Conservation (phyloP, 2,113 vertebrate species). For the Carollia perspicillata region DNA sequence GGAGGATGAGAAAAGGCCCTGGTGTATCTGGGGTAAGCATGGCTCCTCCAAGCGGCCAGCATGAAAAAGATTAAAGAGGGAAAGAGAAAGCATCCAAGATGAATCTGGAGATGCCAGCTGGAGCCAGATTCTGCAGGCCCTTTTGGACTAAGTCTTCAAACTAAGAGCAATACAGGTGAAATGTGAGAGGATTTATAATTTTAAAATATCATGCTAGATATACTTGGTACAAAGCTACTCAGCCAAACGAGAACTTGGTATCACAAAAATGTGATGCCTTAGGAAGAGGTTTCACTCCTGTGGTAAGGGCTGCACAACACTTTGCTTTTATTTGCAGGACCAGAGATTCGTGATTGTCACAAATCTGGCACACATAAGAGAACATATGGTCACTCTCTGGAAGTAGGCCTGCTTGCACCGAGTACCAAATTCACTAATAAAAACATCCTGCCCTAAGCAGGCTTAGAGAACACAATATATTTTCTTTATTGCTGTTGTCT, state of each 20-base stretch:
- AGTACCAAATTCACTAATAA: constrained; percentile 28
- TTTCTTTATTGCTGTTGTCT: neutral
- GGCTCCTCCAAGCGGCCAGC: neutral
- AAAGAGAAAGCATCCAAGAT: neutral
- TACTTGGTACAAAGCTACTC: neutral
- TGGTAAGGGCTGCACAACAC: neutral
- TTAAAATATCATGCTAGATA: neutral
- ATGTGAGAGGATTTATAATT: neutral
- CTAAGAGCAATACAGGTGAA: neutral
- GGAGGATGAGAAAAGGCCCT: neutral
- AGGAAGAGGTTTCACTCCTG: neutral
- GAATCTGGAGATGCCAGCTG: neutral
- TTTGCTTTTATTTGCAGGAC: constrained; percentile 17
- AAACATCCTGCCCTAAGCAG: constrained; percentile 31
- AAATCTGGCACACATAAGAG: neutral
- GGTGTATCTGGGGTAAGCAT: accelerated
- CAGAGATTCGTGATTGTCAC: constrained; percentile 5
- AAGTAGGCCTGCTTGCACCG: constrained; percentile 1
- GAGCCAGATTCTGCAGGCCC: neutral
- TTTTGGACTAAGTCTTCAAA: neutral
- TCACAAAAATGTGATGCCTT: neutral
- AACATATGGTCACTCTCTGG: constrained; percentile 52
- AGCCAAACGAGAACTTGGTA: neutral
- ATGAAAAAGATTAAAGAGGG: neutral
- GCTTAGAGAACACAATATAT: neutral